Conservation (phyloP, 2,888 invertebrate species). For the Brenthis hecate region DNA sequence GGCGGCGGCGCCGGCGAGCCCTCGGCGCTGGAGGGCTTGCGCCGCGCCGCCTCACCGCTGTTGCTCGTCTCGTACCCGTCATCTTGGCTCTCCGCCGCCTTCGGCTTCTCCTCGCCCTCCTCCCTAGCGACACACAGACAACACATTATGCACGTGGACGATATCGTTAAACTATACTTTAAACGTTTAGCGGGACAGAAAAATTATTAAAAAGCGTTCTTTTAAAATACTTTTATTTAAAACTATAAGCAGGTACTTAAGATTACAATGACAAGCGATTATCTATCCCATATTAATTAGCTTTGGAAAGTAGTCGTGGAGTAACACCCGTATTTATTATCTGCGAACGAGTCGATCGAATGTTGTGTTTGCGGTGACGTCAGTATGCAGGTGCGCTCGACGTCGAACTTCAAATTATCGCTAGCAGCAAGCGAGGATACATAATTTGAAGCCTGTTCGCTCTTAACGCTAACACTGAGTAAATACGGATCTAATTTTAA, state of each 20-base stretch:
- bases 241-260: neutral
- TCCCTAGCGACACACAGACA: conserved; percentile 58
- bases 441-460: conserved; percentile 21
- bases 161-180: neutral
- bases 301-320: conserved; percentile 34
- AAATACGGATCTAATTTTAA: conserved; percentile 12
- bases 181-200: too few species aligned
- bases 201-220: too few species aligned
- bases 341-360: conserved; percentile 30
- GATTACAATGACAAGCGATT: conserved; percentile 11
- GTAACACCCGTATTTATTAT: conserved; percentile 34
- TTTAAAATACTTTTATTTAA: neutral
- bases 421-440: conserved; percentile 17
- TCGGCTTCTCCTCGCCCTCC: conserved; percentile 79
- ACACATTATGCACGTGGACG: neutral
- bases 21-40: conserved; percentile 59
- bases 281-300: conserved; percentile 35
- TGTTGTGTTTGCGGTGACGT: conserved; percentile 40
- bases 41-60: conserved; percentile 81
- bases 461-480: conserved; percentile 15
- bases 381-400: conserved; percentile 40
- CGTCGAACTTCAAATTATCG: conserved; percentile 22
- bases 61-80: conserved; percentile 95
- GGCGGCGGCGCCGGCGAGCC: conserved; percentile 49
- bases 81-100: conserved; percentile 89